Evolutionary conservation across 2,888 invertebrate species (phyloP).

Genomic region (Timema podura): DNA sequence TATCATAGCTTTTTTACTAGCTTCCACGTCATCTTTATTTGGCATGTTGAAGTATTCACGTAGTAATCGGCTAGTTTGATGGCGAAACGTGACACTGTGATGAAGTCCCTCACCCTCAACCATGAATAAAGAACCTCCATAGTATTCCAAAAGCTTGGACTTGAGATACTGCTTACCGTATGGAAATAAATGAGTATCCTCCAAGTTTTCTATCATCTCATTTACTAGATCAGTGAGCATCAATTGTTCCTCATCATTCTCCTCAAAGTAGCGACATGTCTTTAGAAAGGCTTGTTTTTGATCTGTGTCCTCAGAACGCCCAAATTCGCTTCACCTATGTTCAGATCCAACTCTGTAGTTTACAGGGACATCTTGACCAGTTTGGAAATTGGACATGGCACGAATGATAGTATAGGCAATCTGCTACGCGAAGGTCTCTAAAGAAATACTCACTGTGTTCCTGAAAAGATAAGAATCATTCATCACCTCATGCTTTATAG

Average conservation of each 20-base stretch:
- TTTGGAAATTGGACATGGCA: not conserved
- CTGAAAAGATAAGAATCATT: not conserved
- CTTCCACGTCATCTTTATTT: not conserved
- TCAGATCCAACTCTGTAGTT: too few relatives aligned
- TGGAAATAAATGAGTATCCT: too few relatives aligned
- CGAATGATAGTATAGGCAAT: conserved; percentile 1
- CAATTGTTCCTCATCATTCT: too few relatives aligned
- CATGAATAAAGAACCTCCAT: too few relatives aligned
- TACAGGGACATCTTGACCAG: not conserved
- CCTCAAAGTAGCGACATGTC: too few relatives aligned
- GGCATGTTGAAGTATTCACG: not conserved
- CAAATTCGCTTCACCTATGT: too few relatives aligned
- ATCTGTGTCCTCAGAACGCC: too few relatives aligned
- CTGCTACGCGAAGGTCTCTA: not conserved
- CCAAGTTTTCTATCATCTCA: too few relatives aligned
- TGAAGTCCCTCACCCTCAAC: not conserved
- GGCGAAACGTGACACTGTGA: not conserved
- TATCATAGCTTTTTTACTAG: not conserved
- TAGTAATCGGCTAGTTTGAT: not conserved
- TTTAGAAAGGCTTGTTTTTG: too few relatives aligned
- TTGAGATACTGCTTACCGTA: too few relatives aligned
- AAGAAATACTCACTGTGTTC: not conserved
- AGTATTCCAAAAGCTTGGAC: too few relatives aligned
- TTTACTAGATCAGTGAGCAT: too few relatives aligned
- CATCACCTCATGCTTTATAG: not conserved